Evolutionary conservation across 2,888 invertebrate species (phyloP), one percentile per base, ranked within the genome.

Genomic region (Calameuta filiformis): DNA sequence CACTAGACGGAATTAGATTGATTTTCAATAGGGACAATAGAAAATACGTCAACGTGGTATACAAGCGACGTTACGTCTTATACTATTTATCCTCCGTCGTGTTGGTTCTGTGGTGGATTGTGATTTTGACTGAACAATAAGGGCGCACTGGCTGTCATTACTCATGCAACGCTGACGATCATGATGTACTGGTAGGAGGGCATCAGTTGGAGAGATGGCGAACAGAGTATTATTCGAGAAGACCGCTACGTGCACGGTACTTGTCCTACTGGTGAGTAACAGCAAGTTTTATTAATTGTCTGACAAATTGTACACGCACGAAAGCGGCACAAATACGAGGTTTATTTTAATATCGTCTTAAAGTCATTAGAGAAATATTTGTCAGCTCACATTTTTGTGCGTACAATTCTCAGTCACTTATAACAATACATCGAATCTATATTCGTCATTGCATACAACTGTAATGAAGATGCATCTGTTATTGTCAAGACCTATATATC

Each of bases 241-340:
- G 80, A 89, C 87, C 82, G 86, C 88, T 85, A 89, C 88, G 84
- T 88, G 90, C 87, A 87, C 90, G 83, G 87, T 87, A 83, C 87
- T 91, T 84, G 85, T 90, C 85, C 86, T 91, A 81, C 84, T 91
- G 91, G 91, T 91, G 85, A 90, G 89, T 88, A 80, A 23, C 56
- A 33, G 23, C 9, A 23, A 23, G 6, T 23, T 56, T 56, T 56
- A 56, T 56, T 23, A 56, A 56, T 23, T 23, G 23, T 56, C 56
- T 56, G 56, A 23, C 9, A 56, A 56, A 56, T 23, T 2, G 6
- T 40, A 56, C 23, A 9, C 23, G 9, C 6, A 2, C 9, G 23
- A 4, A 9, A 56, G 40, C 23, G 56, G 9, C 23, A 56, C 0
- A 23, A 23, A 9, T 9, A 23, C 9, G 2, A 23, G 23, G 23